Conservation (phyloP, 2,797 vertebrate species). For the Pangasius macronema region DNA sequence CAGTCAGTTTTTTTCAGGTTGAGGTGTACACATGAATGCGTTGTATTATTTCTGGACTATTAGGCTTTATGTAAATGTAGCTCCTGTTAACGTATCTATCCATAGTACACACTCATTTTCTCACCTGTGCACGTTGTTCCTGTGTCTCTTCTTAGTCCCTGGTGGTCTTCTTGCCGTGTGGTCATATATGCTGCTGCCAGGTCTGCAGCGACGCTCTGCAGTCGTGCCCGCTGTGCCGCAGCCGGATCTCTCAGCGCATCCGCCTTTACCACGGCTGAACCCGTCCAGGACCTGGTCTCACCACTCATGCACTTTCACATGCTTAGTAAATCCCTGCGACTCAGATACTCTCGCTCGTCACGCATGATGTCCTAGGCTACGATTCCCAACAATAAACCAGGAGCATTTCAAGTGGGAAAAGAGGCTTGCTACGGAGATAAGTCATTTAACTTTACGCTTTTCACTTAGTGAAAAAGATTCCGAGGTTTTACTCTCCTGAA, state of each 20-base stretch:
- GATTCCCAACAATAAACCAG: background rate
- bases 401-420: conserved; percentile 3
- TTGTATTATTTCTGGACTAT: background rate
- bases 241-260: conserved; percentile 78
- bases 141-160: conserved; percentile 76
- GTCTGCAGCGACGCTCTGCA: conserved; percentile 80
- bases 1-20: background rate
- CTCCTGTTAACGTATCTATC: background rate
- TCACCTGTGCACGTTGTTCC: background rate
- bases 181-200: conserved; percentile 93
- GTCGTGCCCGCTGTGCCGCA: conserved; percentile 87
- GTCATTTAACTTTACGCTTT: background rate
- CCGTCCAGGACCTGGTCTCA: background rate
- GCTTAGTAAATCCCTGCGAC: background rate
- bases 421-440: background rate
- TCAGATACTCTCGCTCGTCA: conserved; percentile 10
- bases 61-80: background rate
- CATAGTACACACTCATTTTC: background rate
- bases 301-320: conserved; percentile 2
- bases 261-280: conserved; percentile 77
- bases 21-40: too few species aligned
- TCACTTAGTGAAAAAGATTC: background rate
- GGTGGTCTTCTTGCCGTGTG: conserved; percentile 89
- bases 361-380: conserved; percentile 6
- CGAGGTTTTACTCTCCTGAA: background rate